Evolutionary conservation across 2,888 invertebrate species (phyloP).

Genomic region (Drosophila mulleri): DNA sequence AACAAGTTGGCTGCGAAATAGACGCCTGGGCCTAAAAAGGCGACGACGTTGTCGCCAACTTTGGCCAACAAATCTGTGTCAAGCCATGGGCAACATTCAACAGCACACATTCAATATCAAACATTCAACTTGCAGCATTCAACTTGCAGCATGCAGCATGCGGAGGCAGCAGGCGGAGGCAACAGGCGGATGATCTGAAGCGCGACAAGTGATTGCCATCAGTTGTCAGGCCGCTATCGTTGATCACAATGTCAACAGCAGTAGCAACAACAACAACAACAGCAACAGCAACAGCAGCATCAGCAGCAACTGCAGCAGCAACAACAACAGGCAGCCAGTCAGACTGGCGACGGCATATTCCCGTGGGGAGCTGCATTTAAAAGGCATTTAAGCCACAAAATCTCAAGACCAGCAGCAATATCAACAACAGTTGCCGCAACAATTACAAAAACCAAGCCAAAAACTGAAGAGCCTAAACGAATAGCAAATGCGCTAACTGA

Average conservation of each 20-base stretch:
- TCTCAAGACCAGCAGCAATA: slow-evolving; percentile 71
- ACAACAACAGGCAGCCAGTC: slow-evolving; percentile 56
- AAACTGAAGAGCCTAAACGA: slow-evolving; percentile 22
- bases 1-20: slow-evolving; percentile 58
- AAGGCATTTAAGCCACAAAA: slow-evolving; percentile 79
- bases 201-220: slow-evolving; percentile 80
- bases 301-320: slow-evolving; percentile 42
- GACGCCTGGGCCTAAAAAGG: slow-evolving; percentile 77
- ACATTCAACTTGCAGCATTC: slow-evolving; percentile 50
- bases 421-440: slow-evolving; percentile 57
- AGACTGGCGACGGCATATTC: slow-evolving; percentile 72
- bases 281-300: slow-evolving; percentile 19
- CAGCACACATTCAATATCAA: slow-evolving; percentile 55
- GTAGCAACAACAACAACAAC: slow-evolving; percentile 49
- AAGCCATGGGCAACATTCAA: slow-evolving; percentile 72
- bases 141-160: slow-evolving; percentile 32
- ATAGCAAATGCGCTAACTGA: slow-evolving; percentile 32
- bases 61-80: slow-evolving; percentile 79
- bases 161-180: slow-evolving; percentile 31
- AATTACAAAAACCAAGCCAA: slow-evolving; percentile 60
- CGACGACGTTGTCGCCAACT: slow-evolving; percentile 79
- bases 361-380: slow-evolving; percentile 81
- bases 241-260: slow-evolving; percentile 80
- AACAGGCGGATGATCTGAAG: slow-evolving; percentile 78
- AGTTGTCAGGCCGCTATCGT: slow-evolving; percentile 80